Percentiles rank a stretch among this genome's conserved stretches.
Conservation (phyloP, 2,888 invertebrate genomes). For the Microctonus aethiopoides region DNA sequence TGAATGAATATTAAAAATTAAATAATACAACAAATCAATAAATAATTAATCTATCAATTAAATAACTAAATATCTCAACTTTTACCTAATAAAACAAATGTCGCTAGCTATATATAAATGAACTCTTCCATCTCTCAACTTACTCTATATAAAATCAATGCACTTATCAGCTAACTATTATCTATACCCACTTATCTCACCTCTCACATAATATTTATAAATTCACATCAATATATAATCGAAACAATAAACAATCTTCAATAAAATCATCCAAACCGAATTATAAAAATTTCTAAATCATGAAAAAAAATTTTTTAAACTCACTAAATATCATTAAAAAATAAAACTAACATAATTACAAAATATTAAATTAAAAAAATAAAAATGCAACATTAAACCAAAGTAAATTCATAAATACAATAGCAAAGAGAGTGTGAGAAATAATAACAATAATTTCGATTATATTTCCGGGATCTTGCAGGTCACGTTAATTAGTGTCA, state of each 20-base stretch:
- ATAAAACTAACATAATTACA: too few species aligned
- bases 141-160: conserved; percentile 37
- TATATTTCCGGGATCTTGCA: conserved; percentile 21
- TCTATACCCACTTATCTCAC: conserved; percentile 37
- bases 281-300: not conserved
- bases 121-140: conserved; percentile 24
- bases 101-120: conserved; percentile 13
- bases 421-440: not conserved
- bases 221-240: conserved; percentile 12
- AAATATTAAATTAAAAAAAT: not conserved
- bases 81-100: not conserved
- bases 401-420: too few species aligned
- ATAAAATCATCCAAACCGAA: not conserved
- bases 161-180: conserved; percentile 41
- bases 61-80: not conserved
- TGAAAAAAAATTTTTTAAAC: not conserved
- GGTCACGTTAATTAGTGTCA: conserved; percentile 24
- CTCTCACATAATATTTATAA: conserved; percentile 20
- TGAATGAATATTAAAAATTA: not conserved
- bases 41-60: too few species aligned
- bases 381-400: too few species aligned
- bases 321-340: not conserved
- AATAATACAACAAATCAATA: too few species aligned
- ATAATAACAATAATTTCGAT: conserved; percentile 12
- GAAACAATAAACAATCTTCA: conserved; percentile 20